Base-by-base conservation (phyloP, 1,140 invertebrate genomes). In the Megalopta genalis region DNA sequence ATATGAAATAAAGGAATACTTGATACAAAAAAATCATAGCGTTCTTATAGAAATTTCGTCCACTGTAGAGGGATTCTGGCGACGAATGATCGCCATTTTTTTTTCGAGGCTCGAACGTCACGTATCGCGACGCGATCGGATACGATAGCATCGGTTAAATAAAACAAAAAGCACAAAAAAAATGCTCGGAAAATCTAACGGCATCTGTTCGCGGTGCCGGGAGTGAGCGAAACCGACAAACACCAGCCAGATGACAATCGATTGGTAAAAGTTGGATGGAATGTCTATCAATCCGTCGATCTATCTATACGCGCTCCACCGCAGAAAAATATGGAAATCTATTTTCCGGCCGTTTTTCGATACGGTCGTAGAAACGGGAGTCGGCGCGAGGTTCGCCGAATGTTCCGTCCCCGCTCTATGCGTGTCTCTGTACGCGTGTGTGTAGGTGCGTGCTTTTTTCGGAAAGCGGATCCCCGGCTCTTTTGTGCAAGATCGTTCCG, bases 271-370 rank as follows among this genome's bases (percentile, higher is more conserved):
- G 68, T 80, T 82, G 68, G 77, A 84, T 68, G 79, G 76, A 81
- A 81, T 75, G 73, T 81, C 83, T 84, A 81, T 85, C 78, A 80
- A 84, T 84, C 77, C 70, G 82, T 71, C 77, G 81, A 59, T 79
- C 65, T 73, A 81, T 84, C 82, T 57, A 73, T 66, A 68, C 59
- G 59, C 82, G 82, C 80, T 62, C 60, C 64, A 78, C 78, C 73
- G 54, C 78, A 79, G 63, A 81, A 77, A 83, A 75, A 83, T 84
- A 84, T 84, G 71, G 67, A 75, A 77, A 85, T 85, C 77, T 70
- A 81, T 85, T 77, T 77, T 63, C 82, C 83, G 72, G 63, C n/a
- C 76, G 68, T 27, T 78, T 72, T 72, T 39, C 52, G 77, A 75
- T 69, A 73, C 46, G 66, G 67, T 68, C 65, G 73, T 37, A 73